phyloP scores from a whole-genome alignment of 2,888 invertebrate species.

The Chirona hameri region DNA sequence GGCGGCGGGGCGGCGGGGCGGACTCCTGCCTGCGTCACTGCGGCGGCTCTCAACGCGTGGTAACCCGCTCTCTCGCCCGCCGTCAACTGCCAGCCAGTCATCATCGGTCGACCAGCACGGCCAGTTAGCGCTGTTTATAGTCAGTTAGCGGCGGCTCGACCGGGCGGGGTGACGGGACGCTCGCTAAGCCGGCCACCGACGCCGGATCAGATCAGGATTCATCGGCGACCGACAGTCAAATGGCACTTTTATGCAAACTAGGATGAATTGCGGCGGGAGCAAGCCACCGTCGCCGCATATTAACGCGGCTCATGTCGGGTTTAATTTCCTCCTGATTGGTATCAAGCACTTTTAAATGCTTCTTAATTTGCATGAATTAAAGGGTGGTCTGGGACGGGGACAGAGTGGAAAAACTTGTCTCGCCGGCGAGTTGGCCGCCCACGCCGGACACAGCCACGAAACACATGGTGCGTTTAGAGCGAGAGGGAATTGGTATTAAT shows the following conservation, averaged over 20 bases:
- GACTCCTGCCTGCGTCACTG: no score
- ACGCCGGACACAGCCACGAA: no score
- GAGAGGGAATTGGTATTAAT: no score
- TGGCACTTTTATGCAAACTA: neutral
- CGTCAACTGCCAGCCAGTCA: neutral
- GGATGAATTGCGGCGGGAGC: neutral
- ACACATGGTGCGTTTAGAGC: no score
- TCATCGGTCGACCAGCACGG: neutral
- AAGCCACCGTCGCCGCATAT: neutral
- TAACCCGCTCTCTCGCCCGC: neutral
- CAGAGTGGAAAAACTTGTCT: neutral
- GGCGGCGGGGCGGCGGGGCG: no score
- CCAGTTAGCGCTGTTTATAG: neutral
- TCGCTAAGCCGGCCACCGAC: neutral
- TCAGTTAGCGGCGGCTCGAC: neutral
- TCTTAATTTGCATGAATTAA: neutral
- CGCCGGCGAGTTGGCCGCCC: neutral
- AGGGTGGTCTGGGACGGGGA: neutral
- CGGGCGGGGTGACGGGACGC: neutral
- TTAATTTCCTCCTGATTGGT: neutral
- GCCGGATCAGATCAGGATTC: neutral
- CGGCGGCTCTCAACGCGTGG: no score
- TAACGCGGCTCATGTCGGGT: neutral
- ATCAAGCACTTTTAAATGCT: conserved; percentile 3
- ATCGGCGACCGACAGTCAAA: neutral